A percentile compares a stretch with the other conserved stretches of the same genome.
These are phyloP conservation scores for Mormyrus hasselquistii DNA, from an alignment of 2,797 vertebrate species.

Conservation along the genomic window DNA sequence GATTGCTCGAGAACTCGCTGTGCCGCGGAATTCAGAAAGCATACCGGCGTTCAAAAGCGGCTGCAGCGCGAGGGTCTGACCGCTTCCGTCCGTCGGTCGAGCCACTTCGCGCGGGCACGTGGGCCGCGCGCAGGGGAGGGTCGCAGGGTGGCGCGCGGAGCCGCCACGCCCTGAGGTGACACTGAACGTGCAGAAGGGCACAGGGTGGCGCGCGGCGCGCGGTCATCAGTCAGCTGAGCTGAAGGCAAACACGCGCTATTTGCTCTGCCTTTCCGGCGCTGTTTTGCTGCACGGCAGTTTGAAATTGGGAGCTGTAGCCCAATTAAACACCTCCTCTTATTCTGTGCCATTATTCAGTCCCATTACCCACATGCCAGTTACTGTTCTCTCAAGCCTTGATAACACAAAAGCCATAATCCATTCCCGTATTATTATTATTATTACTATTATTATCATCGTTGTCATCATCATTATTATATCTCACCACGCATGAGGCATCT, in stretches of 20 bases:
- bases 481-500: background rate
- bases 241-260: conserved; percentile 38
- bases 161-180: conserved; percentile 23
- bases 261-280: conserved; percentile 42
- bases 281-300: conserved; percentile 20
- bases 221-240: conserved; percentile 34
- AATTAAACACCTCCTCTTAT: background rate
- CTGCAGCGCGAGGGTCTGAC: background rate
- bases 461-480: background rate
- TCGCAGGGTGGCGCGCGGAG: background rate
- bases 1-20: background rate
- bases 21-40: conserved; percentile 2
- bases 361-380: background rate
- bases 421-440: background rate
- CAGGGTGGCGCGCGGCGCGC: conserved; percentile 30
- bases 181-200: conserved; percentile 30
- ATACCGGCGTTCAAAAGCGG: background rate
- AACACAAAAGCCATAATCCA: background rate
- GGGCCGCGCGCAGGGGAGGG: background rate
- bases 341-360: background rate
- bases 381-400: background rate
- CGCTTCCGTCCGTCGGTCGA: background rate
- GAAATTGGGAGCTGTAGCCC: background rate
- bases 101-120: background rate
- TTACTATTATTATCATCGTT: background rate